phyloP scores from a whole-genome alignment of 2,888 invertebrate species.

The Trichogramma dendrolimi region DNA sequence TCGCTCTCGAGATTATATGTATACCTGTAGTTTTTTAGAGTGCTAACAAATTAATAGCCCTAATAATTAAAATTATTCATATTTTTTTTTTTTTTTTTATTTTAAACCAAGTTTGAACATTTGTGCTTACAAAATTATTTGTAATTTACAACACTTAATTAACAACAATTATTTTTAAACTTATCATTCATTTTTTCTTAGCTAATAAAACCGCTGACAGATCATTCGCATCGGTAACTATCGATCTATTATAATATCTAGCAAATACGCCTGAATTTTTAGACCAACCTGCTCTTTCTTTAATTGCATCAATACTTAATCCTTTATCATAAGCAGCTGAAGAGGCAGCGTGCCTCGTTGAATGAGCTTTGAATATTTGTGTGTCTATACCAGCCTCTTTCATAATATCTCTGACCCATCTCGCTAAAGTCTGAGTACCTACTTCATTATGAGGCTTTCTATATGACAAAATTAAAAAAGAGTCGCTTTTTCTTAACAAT shows the following conservation, averaged over 20 bases:
- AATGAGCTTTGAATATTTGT: slow-evolving; percentile 6
- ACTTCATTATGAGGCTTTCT: not conserved
- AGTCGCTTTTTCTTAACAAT: slow-evolving; percentile 1
- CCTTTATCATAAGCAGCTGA: slow-evolving; percentile 8
- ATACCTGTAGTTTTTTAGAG: too few relatives aligned
- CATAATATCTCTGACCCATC: not conserved
- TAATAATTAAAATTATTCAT: too few relatives aligned
- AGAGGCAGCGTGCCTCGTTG: slow-evolving; percentile 5
- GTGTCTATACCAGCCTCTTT: not conserved
- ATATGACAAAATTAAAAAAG: not conserved
- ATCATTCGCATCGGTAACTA: not conserved
- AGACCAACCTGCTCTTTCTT: slow-evolving; percentile 11
- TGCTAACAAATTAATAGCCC: too few relatives aligned
- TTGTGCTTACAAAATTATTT: too few relatives aligned
- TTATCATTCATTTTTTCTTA: too few relatives aligned
- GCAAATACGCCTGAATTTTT: not conserved
- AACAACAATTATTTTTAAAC: too few relatives aligned
- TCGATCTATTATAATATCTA: not conserved
- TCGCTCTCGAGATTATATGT: too few relatives aligned
- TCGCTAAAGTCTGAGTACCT: not conserved
- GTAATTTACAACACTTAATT: too few relatives aligned
- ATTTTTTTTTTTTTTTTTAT: too few relatives aligned
- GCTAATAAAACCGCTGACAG: too few relatives aligned
- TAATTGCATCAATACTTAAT: slow-evolving; percentile 6
- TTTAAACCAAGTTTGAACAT: too few relatives aligned